A percentile compares a stretch with the other conserved stretches of the same genome.
Conservation (phyloP, 2,113 vertebrate genomes). For the Nothobranchius kuhntae region DNA sequence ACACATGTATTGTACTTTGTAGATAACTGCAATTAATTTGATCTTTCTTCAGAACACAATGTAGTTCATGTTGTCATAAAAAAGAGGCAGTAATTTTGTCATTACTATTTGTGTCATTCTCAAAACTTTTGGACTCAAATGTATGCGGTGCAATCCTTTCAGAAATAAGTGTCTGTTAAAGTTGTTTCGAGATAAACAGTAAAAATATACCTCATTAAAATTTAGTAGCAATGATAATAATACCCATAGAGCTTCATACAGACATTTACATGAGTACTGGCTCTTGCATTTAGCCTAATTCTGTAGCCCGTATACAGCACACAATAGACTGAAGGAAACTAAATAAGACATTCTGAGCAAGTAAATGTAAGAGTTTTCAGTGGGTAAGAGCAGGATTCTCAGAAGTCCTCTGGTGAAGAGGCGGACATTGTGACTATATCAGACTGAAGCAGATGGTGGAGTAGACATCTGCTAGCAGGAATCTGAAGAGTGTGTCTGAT, state of each 20-base stretch:
- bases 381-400: constrained; percentile 30
- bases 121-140: too few species aligned
- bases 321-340: constrained; percentile 43
- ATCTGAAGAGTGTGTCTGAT: constrained; percentile 33
- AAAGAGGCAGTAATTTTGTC: too few species aligned
- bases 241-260: constrained; percentile 18
- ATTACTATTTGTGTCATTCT: too few species aligned
- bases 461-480: constrained; percentile 43
- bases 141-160: too few species aligned
- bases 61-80: too few species aligned
- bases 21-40: too few species aligned
- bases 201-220: constrained; percentile 45
- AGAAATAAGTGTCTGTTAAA: too few species aligned
- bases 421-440: constrained; percentile 20
- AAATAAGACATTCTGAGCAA: constrained; percentile 43
- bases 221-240: constrained; percentile 40
- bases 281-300: constrained; percentile 21
- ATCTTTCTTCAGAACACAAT: too few species aligned
- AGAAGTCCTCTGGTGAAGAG: constrained; percentile 43
- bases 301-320: constrained; percentile 40
- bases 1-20: too few species aligned
- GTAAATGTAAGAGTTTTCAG: constrained; percentile 37
- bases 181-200: constrained; percentile 29
- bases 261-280: too few species aligned
- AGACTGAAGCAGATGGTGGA: constrained; percentile 48